These are phyloP conservation scores for Tetramorium alpestre DNA, from an alignment of 1,140 invertebrate genomes.

Conservation along the genomic window DNA sequence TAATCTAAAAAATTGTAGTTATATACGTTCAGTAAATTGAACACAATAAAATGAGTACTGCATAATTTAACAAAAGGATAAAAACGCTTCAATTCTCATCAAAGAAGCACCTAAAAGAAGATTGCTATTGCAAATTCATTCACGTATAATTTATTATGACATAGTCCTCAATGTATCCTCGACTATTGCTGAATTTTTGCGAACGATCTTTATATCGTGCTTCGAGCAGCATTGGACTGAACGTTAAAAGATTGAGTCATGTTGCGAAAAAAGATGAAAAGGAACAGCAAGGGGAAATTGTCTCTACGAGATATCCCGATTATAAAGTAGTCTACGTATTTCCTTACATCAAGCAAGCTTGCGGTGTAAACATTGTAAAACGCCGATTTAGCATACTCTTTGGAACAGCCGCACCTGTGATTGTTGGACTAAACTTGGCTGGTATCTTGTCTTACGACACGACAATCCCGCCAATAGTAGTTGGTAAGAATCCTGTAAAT, in stretches of 20 bases:
- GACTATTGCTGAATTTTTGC: constrained; percentile 9
- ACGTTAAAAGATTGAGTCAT: background rate
- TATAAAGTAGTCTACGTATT: constrained; percentile 68
- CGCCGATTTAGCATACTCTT: background rate
- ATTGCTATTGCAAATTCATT: background rate
- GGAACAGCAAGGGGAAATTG: background rate
- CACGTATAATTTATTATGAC: background rate
- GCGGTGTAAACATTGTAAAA: constrained; percentile 61
- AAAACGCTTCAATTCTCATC: background rate
- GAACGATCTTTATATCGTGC: background rate
- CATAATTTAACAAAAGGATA: background rate
- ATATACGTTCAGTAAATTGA: background rate
- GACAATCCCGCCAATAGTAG: background rate
- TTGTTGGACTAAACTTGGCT: background rate
- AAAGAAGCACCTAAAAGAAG: background rate
- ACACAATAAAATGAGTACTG: background rate
- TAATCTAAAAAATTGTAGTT: background rate
- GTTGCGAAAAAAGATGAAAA: background rate
- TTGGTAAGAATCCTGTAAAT: constrained; percentile 50
- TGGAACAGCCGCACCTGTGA: background rate
- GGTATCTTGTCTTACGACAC: background rate
- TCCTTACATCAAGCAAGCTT: background rate
- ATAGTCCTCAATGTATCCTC: constrained; percentile 18
- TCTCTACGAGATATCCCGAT: constrained; percentile 59
- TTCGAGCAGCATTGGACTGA: background rate